phyloP scores from a whole-genome alignment of 2,113 vertebrate species.

The cat (Felis catus) region F.catus_Fca126_mat1.0 CM031411.1:111147001-111147500 shows the following conservation, averaged over 20 bases:
- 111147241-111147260: background rate
- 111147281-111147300: background rate
- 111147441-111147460: background rate
- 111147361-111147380: background rate
- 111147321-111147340: background rate
- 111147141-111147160: background rate
- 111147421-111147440: background rate
- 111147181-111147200: background rate
- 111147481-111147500: background rate
- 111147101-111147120: background rate
- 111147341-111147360: background rate
- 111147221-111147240: background rate
- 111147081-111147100: background rate
- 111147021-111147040: background rate
- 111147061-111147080: too few species aligned
- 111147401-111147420: background rate
- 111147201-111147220: background rate
- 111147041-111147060: background rate
- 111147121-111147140: background rate
- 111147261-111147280: background rate
- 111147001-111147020: background rate
- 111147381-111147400: slow-evolving; percentile 3
- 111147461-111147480: background rate
- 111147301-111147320: background rate
- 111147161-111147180: background rate